Evolutionary conservation across 2,888 invertebrate genomes (phyloP).

Genomic region (Amaurobius ferox): DNA sequence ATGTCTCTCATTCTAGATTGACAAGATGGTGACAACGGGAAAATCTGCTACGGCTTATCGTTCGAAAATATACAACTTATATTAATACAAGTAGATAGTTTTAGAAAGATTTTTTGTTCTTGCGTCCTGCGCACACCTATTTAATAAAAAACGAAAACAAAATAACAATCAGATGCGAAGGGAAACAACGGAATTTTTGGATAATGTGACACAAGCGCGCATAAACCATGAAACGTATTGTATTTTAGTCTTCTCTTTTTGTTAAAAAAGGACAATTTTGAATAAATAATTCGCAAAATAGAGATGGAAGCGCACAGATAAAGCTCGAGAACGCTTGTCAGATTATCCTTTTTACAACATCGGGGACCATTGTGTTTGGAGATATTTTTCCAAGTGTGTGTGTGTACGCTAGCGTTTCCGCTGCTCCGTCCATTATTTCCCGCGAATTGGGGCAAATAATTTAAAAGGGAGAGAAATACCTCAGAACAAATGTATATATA

Average conservation of each 20-base stretch:
- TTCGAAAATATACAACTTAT: no score
- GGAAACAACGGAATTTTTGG: constrained; percentile 29
- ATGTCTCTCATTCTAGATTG: no score
- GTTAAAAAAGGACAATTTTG: constrained; percentile 46
- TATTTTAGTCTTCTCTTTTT: constrained; percentile 5
- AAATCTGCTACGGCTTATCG: no score
- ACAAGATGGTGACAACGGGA: no score
- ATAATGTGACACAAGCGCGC: constrained; percentile 30
- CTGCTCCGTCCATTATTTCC: constrained; percentile 34
- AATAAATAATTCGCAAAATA: constrained; percentile 53
- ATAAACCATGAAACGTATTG: constrained; percentile 65
- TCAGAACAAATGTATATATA: neutral
- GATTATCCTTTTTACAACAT: constrained; percentile 48
- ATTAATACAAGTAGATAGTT: no score
- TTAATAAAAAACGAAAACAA: neutral
- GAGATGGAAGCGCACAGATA: constrained; percentile 33
- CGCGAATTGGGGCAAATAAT: constrained; percentile 68
- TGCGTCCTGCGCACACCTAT: neutral
- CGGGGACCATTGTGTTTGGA: constrained; percentile 47
- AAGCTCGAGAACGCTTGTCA: constrained; percentile 28
- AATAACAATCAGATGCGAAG: neutral
- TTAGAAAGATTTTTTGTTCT: no score
- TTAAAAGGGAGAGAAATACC: constrained; percentile 32
- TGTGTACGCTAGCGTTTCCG: neutral
- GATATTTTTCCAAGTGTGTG: neutral